phyloP scores from a whole-genome alignment of 2,888 invertebrate species.

The Chloroclysta siterata region DNA sequence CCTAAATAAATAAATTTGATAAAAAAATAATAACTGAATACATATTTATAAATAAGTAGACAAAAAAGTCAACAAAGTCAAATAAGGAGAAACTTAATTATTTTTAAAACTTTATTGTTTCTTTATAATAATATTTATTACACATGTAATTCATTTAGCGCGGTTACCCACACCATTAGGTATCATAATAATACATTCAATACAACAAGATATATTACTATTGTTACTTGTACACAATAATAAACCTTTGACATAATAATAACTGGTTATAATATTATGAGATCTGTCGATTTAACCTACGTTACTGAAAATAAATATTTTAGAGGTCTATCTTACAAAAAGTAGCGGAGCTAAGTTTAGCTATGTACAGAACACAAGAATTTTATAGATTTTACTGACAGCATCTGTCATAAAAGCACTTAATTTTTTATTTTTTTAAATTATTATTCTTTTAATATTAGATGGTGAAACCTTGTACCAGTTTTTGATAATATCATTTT shows the following conservation, averaged over 20 bases:
- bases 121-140: constrained; percentile 83
- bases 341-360: constrained; percentile 56
- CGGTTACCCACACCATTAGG: constrained; percentile 63
- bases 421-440: constrained; percentile 73
- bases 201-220: constrained; percentile 81
- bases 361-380: constrained; percentile 26
- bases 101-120: constrained; percentile 83
- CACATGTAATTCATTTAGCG: constrained; percentile 78
- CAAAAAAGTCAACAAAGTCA: not conserved
- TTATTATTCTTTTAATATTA: constrained; percentile 12
- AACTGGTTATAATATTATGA: constrained; percentile 77
- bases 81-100: constrained; percentile 40
- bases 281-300: constrained; percentile 68
- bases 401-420: constrained; percentile 79
- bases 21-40: too few species aligned
- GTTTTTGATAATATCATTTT: constrained; percentile 32
- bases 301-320: constrained; percentile 61
- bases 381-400: constrained; percentile 67
- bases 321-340: constrained; percentile 56
- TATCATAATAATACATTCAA: constrained; percentile 79
- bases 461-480: constrained; percentile 45
- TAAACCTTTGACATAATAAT: constrained; percentile 82
- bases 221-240: constrained; percentile 83
- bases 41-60: too few species aligned
- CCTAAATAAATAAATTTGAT: too few species aligned